A percentile compares a stretch with the other conserved stretches of the same genome.
phyloP scores from a whole-genome alignment of 1,140 invertebrate species.

The Trichoplusia ni region DNA sequence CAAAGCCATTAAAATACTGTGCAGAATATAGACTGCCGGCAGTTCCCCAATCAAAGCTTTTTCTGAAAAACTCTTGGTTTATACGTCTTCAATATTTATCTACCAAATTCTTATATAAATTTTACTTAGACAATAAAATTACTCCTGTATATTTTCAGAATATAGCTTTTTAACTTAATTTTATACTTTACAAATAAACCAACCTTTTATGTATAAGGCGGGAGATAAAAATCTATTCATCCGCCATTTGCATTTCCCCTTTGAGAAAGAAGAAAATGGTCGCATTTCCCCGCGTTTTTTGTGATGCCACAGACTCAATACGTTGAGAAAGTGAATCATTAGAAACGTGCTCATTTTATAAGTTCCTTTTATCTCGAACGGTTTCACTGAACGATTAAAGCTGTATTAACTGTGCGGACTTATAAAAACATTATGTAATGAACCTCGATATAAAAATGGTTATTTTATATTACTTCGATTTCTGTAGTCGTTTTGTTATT shows the following conservation, averaged over 20 bases:
- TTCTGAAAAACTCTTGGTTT: too few species aligned
- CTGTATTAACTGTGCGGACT: slow-evolving; percentile 1
- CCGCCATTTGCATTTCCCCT: slow-evolving; percentile 71
- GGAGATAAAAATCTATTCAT: not conserved
- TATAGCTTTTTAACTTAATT: not conserved
- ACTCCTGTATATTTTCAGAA: too few species aligned
- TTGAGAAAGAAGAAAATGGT: slow-evolving; percentile 64
- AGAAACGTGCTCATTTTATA: slow-evolving; percentile 51
- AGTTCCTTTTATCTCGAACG: slow-evolving; percentile 34
- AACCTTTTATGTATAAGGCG: slow-evolving; percentile 1
- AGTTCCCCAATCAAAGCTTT: too few species aligned
- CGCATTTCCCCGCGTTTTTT: slow-evolving; percentile 58
- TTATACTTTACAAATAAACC: not conserved
- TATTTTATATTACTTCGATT: too few species aligned
- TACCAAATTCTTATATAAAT: too few species aligned
- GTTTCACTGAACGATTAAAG: slow-evolving; percentile 20
- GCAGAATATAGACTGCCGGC: too few species aligned
- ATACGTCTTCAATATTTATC: too few species aligned
- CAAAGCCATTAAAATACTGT: too few species aligned
- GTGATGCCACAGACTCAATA: slow-evolving; percentile 39
- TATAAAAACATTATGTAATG: not conserved
- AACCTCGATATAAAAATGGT: not conserved
- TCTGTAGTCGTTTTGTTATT: too few species aligned
- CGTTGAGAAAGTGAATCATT: slow-evolving; percentile 63
- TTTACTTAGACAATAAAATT: too few species aligned